Evolutionary conservation across 2,888 invertebrate species (phyloP).

Genomic region (Caenorhabditis sp.): DNA sequence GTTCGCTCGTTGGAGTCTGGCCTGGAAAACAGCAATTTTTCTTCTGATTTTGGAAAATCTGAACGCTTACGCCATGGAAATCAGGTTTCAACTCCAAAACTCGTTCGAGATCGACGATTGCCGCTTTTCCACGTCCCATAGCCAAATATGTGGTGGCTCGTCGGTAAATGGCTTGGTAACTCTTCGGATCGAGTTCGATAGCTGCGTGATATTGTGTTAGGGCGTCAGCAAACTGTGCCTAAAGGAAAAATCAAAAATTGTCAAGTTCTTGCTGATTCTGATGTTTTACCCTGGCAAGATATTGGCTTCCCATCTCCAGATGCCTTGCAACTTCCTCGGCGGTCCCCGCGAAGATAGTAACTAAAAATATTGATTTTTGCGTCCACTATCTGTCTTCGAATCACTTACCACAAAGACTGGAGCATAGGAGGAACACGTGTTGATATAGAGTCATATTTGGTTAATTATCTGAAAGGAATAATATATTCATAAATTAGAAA

Average conservation of each 20-base stretch:
- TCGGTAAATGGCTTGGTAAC: constrained; percentile 96
- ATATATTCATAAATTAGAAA: too few species aligned
- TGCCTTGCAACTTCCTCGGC: constrained; percentile 91
- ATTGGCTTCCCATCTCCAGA: constrained; percentile 94
- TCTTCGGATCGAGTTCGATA: constrained; percentile 95
- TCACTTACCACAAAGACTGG: constrained; percentile 45
- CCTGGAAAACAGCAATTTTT: constrained; percentile 85
- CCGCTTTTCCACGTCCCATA: constrained; percentile 86
- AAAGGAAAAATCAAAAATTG: background rate
- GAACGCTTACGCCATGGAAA: constrained; percentile 92
- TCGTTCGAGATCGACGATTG: constrained; percentile 93
- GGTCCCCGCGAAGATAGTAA: constrained; percentile 43
- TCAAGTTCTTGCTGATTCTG: background rate
- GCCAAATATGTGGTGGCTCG: constrained; percentile 74
- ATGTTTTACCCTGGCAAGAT: constrained; percentile 87
- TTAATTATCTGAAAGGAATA: constrained; percentile 61
- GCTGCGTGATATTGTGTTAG: constrained; percentile 98
- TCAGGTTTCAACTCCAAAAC: constrained; percentile 96
- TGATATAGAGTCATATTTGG: constrained; percentile 58
- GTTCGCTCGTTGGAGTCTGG: constrained; percentile 90
- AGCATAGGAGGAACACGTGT: constrained; percentile 33
- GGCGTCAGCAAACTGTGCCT: constrained; percentile 95
- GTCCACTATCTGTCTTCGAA: background rate
- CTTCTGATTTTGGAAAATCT: too few species aligned
- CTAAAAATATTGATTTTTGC: constrained; percentile 35